Base-by-base conservation (phyloP, 2,888 invertebrate genomes). In the Epiblema foenella region DNA sequence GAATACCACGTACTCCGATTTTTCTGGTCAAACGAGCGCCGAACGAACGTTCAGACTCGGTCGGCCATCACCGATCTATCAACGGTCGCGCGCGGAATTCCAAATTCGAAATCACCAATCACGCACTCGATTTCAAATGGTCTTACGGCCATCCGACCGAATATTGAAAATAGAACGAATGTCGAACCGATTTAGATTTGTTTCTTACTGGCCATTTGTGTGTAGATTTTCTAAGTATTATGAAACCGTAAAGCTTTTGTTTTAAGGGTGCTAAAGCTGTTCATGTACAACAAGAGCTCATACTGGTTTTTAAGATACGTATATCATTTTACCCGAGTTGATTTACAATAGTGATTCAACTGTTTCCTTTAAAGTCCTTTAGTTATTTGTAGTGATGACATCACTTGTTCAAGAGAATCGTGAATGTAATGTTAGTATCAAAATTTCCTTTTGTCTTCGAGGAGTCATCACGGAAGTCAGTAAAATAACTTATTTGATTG, bases 361-460 rank as follows among this genome's bases (percentile, higher is more conserved):
- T 89, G 91, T 91, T 91, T 91, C 91, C 91, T 91, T 91, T 87
- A 87, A 87, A 86, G 83, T 83, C 87, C 85, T 89, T 85, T 87
- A 82, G 88, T 84, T 86, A 83, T 76, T 75, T 64, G 77, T 76
- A 76, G 69, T 75, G 84, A 79, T 91, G 90, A 90, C 88, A 89
- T 91, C 91, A 74, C 77, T 64, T 15, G 78, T 85, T 87, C 83
- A 81, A 85, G 78, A 74, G 83, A 85, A 85, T 85, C 80, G 75
- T 83, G 82, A 80, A 82, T 76, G 76, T 75, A 77, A 77, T 76
- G 77, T 79, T 78, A 79, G 58, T 52, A 56, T 74, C 46, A 60
- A 59, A 68, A 66, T 60, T 60, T 66, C 58, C 63, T 69, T 63
- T 69, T 74, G 68, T 74, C 69, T 57, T 72, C 64, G 69, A 56